Base-by-base conservation (phyloP, 1,140 invertebrate species). In the Lanistes nyassanus region DNA sequence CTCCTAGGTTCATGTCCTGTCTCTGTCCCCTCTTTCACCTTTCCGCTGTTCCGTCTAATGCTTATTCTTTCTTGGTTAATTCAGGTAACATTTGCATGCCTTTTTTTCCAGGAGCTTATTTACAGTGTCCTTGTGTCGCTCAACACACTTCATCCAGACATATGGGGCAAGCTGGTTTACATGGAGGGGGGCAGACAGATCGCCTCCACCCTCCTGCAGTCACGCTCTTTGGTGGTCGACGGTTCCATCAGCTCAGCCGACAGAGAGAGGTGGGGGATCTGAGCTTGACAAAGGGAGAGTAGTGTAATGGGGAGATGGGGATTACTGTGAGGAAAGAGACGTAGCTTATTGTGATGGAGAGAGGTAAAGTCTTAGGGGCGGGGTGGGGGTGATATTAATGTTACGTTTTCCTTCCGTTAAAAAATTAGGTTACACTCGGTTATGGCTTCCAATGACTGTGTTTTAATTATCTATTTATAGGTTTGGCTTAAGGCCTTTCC, bases 121-220 rank as follows among this genome's bases (percentile, higher is more conserved):
- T 47, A 65, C 62, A 76, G 80, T 29, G 70, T 81, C 21, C 29
- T 76, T 21, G 23, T 71, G 6, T 81, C 69, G 53, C 75, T 71
- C 47, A 51, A 77, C 26, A 58, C 75, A 3, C 72, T 84, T 34
- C 76, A 81, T 6, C 64, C 76, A 9, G 76, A 77, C 73, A 79
- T 76, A 0, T 84, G 83, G 83, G 79, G 77, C 71, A 84, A 84
- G 75, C 47, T 83, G 31, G 76, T 81, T 11, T 84, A 83, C 53
- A 74, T 83, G 73, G 83, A 84, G 42, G 75, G 78, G 75, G 71
- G 80, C 53, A 77, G 76, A 70, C 69, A 77, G 26, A 76, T 84
- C 19, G 80, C 80, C 36, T 81, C 82, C 73, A 81, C 81, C 64
- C 82, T 83, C 70, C 75, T 81, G n/a, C 72, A 78, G 51, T 79